Percentiles rank a stretch among this genome's conserved stretches.
phyloP scores from a whole-genome alignment of 2,797 vertebrate genomes.

The Channallabes apus region DNA sequence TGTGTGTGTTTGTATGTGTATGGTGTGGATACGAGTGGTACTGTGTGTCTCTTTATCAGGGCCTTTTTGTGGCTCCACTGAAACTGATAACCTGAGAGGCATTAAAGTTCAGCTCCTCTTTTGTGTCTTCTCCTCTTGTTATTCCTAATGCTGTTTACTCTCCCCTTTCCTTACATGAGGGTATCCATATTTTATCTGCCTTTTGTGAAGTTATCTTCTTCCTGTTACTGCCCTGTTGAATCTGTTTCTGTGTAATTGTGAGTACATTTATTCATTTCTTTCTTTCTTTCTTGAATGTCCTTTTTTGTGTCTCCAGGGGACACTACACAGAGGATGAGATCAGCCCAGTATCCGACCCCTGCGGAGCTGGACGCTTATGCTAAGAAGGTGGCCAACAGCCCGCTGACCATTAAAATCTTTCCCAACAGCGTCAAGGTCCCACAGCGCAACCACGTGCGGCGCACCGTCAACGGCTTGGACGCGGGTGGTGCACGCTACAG shows the following conservation, averaged over 20 bases:
- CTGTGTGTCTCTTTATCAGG: not conserved
- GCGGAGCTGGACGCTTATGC: conserved; percentile 99
- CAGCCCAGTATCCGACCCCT: conserved; percentile 98
- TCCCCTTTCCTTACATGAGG: conserved; percentile 28
- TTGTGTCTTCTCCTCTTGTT: conserved; percentile 23
- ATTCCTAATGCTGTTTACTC: conserved; percentile 29
- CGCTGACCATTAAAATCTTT: conserved; percentile 99
- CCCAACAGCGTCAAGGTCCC: conserved; percentile 99
- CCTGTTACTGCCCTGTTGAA: not conserved
- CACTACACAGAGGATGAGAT: conserved; percentile 99
- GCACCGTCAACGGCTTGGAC: conserved; percentile 97
- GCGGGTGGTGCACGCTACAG: conserved; percentile 97
- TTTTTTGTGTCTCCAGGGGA: conserved; percentile 81
- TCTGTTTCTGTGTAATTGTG: not conserved
- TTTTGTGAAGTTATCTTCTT: not conserved
- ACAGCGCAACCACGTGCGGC: conserved; percentile 97
- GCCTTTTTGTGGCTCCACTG: conserved; percentile 4
- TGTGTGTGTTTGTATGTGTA: no score
- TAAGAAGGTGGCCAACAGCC: conserved; percentile 99
- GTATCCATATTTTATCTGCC: not conserved
- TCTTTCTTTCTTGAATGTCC: conserved; percentile 22
- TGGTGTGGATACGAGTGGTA: not conserved
- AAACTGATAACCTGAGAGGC: conserved; percentile 55
- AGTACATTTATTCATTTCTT: not conserved
- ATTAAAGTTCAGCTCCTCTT: conserved; percentile 52